Evolutionary conservation across 2,797 vertebrate genomes (phyloP).

Genomic region (Hydrolagus colliei): DNA sequence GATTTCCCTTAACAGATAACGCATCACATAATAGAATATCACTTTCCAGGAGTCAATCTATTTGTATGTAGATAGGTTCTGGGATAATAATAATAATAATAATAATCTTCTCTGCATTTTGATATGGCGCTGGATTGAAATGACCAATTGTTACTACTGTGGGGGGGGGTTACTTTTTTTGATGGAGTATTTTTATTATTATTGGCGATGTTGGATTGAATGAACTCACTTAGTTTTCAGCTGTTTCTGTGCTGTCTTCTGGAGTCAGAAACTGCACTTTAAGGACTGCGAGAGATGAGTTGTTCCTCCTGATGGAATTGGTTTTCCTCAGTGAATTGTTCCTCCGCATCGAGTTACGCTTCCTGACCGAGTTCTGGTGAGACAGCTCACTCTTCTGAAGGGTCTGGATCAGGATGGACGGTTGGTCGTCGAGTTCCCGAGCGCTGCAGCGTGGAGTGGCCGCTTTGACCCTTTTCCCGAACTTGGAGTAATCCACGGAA

Average conservation of each 20-base stretch:
- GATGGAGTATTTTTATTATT: too few species aligned
- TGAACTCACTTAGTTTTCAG: not conserved
- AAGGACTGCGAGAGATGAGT: constrained; percentile 67
- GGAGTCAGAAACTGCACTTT: constrained; percentile 90
- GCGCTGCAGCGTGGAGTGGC: constrained; percentile 79
- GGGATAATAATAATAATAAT: too few species aligned
- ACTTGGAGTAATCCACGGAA: constrained; percentile 94
- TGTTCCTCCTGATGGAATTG: constrained; percentile 78
- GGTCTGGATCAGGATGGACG: constrained; percentile 88
- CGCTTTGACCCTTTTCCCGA: constrained; percentile 87
- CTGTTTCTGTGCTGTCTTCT: constrained; percentile 46
- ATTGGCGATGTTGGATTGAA: not conserved
- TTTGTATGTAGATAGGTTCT: too few species aligned
- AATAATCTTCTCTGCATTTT: too few species aligned
- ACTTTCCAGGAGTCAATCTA: too few species aligned
- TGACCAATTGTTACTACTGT: too few species aligned
- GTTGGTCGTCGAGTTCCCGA: constrained; percentile 87
- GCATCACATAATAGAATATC: too few species aligned
- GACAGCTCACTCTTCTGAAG: constrained; percentile 95
- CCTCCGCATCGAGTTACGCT: constrained; percentile 85
- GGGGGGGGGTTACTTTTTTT: too few species aligned
- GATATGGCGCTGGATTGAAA: too few species aligned
- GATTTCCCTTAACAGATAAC: too few species aligned
- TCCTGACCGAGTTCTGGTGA: constrained; percentile 90
- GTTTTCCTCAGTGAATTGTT: constrained; percentile 77